A percentile compares a stretch with the other conserved stretches of the same genome.
Conservation (phyloP, 2,113 vertebrate genomes). For the Chaetops frenatus region DNA sequence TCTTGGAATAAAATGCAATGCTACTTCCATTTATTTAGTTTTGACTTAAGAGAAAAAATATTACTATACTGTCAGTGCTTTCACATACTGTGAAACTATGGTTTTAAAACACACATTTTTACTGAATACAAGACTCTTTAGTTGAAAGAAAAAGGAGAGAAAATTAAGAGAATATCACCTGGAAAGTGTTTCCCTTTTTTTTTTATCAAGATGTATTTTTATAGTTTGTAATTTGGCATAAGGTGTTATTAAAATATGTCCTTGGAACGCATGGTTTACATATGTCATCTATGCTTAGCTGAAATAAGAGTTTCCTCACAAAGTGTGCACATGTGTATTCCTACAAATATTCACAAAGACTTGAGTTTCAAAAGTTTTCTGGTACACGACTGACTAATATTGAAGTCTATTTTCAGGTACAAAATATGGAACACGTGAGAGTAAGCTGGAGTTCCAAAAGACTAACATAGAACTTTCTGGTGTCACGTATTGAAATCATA, state of each 20-base stretch:
- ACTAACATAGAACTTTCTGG: not conserved
- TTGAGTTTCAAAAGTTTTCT: not conserved
- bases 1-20: not conserved
- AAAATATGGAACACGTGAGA: not conserved
- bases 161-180: not conserved
- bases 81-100: not conserved
- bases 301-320: not conserved
- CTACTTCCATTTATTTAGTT: not conserved
- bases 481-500: not conserved
- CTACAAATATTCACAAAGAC: not conserved
- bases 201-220: not conserved
- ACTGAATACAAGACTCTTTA: not conserved
- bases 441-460: not conserved
- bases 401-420: not conserved
- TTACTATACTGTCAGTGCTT: not conserved
- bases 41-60: not conserved
- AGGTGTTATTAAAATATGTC: not conserved
- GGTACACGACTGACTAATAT: not conserved
- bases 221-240: not conserved
- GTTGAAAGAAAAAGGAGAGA: not conserved
- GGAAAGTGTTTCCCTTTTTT: not conserved
- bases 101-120: not conserved
- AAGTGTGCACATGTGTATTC: fast-evolving
- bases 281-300: not conserved
- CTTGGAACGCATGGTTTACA: not conserved